Percentiles rank a stretch among this genome's conserved stretches.
These are phyloP conservation scores for Tridacna crocea DNA, from an alignment of 2,888 invertebrate genomes.

Conservation along the genomic window DNA sequence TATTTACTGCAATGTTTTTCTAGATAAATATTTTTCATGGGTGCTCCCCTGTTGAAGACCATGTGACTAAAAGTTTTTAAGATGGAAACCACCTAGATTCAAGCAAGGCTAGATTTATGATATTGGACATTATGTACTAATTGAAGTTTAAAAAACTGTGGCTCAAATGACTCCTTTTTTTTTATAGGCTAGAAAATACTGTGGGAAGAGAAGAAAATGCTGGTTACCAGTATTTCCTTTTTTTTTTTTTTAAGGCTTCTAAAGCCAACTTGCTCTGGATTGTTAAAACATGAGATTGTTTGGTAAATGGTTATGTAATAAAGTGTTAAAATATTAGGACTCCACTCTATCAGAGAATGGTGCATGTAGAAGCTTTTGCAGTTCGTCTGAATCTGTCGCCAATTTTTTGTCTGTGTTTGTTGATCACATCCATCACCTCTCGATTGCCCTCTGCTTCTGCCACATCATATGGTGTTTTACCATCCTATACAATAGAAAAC, in stretches of 20 bases:
- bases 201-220: neutral
- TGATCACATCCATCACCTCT: conserved; percentile 57
- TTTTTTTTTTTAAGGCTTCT: neutral
- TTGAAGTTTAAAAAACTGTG: too few relatives aligned
- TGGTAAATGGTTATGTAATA: neutral
- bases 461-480: conserved; percentile 53
- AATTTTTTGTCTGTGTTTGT: conserved; percentile 43
- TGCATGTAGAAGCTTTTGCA: conserved; percentile 55
- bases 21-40: too few relatives aligned
- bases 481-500: conserved; percentile 33
- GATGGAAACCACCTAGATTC: too few relatives aligned
- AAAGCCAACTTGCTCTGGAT: neutral
- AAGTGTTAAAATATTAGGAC: neutral
- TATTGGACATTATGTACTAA: too few relatives aligned
- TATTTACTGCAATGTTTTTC: too few relatives aligned
- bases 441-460: conserved; percentile 53
- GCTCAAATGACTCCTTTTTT: neutral
- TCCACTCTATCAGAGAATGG: conserved; percentile 32
- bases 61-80: too few relatives aligned
- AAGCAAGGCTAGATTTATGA: too few relatives aligned
- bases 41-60: too few relatives aligned
- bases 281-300: neutral
- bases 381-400: conserved; percentile 45
- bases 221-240: neutral
- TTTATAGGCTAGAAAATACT: neutral